Evolutionary conservation across 2,888 invertebrate species (phyloP).

Genomic region (Schrankia costaestrigalis): DNA sequence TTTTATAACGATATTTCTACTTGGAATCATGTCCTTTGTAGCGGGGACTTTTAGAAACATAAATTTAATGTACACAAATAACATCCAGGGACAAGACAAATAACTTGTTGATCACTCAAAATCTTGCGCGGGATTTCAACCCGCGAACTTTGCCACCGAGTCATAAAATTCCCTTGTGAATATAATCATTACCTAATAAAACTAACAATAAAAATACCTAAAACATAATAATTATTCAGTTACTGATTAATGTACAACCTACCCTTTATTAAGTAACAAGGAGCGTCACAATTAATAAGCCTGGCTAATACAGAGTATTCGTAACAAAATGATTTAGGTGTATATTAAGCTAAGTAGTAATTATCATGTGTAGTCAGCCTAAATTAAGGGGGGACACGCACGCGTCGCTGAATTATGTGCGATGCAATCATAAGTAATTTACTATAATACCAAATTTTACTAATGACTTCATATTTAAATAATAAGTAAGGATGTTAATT

Average conservation of each 20-base stretch:
- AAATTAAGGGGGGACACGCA: constrained; percentile 15
- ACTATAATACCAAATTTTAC: not conserved
- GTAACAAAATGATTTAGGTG: constrained; percentile 22
- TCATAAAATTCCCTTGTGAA: no score
- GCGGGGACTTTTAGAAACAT: no score
- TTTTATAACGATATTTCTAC: no score
- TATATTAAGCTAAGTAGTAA: constrained; percentile 20
- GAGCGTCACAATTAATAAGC: constrained; percentile 30
- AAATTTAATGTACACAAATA: no score
- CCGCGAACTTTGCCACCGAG: no score
- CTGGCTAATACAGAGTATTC: constrained; percentile 22
- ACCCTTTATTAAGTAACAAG: constrained; percentile 27
- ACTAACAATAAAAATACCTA: not conserved
- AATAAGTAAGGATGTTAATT: not conserved
- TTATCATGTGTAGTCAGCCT: constrained; percentile 16
- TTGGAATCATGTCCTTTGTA: no score
- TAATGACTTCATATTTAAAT: not conserved
- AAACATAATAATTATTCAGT: constrained; percentile 10
- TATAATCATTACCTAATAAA: not conserved
- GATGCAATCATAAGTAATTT: constrained; percentile 8
- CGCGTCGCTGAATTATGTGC: constrained; percentile 11
- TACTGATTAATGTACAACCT: constrained; percentile 14
- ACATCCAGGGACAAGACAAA: no score
- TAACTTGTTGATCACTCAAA: no score
- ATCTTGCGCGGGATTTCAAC: no score